phyloP scores from a whole-genome alignment of 2,888 invertebrate species.

The Hemicrepidius hirtus region DNA sequence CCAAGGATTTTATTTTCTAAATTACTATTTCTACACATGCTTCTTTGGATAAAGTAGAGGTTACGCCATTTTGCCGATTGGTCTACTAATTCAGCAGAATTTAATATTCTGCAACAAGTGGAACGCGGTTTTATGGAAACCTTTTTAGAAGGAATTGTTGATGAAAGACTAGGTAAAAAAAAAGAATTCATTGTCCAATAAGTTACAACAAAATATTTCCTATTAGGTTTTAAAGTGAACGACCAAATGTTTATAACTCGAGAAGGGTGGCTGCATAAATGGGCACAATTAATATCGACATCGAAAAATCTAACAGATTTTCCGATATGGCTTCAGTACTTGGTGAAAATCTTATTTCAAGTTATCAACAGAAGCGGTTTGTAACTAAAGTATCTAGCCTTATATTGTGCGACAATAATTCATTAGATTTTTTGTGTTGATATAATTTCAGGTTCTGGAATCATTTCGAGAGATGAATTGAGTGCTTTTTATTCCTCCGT shows the following conservation, averaged over 20 bases:
- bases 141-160: constrained; percentile 77
- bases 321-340: constrained; percentile 84
- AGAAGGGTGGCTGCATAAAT: constrained; percentile 83
- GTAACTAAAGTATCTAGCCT: constrained; percentile 57
- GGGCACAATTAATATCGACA: constrained; percentile 76
- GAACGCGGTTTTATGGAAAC: constrained; percentile 82
- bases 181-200: too few species aligned
- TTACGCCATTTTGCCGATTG: constrained; percentile 86
- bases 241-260: constrained; percentile 74
- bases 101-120: constrained; percentile 82
- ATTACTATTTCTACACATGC: constrained; percentile 62
- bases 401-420: constrained; percentile 17
- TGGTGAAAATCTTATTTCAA: constrained; percentile 82
- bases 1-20: too few species aligned
- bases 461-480: constrained; percentile 79
- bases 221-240: constrained; percentile 68
- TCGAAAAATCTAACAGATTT: constrained; percentile 77
- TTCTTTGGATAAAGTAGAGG: constrained; percentile 71
- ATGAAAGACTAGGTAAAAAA: constrained; percentile 75
- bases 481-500: constrained; percentile 83
- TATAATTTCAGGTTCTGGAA: constrained; percentile 76
- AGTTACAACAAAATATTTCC: too few species aligned
- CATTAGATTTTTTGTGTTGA: constrained; percentile 53
- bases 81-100: constrained; percentile 83
- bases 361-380: constrained; percentile 81